Conservation (phyloP, 2,113 vertebrate genomes). For the Sylvilagus bachmani region DNA sequence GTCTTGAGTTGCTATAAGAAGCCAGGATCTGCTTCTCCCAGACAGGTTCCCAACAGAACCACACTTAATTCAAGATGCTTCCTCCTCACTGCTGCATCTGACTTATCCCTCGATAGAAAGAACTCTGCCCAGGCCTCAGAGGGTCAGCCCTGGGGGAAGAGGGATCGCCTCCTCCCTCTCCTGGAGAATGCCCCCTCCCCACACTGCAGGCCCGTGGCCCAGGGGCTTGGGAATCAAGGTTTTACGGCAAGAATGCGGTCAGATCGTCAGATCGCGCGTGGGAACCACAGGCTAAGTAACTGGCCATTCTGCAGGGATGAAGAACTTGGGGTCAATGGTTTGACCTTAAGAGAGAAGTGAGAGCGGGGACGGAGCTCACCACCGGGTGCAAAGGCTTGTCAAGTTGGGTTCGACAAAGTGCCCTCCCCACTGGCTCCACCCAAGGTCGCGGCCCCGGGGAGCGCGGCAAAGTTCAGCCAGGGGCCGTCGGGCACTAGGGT, state of each 20-base stretch:
- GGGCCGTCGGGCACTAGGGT: neutral
- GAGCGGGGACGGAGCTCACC: neutral
- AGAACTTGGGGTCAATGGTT: conserved; percentile 37
- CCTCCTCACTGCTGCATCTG: neutral
- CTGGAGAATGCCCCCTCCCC: neutral
- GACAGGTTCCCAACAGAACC: neutral
- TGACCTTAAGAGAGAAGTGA: conserved; percentile 48
- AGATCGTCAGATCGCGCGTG: neutral
- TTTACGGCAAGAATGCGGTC: neutral
- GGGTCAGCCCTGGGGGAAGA: neutral
- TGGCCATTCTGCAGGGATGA: neutral
- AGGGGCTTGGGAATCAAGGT: neutral
- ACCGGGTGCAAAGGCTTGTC: neutral
- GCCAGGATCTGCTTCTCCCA: neutral
- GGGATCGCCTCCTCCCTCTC: neutral
- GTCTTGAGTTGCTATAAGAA: neutral
- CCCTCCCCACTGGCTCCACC: neutral
- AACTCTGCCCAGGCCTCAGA: neutral
- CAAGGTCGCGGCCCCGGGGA: conserved; percentile 33
- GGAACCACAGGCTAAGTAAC: neutral
- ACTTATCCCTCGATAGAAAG: neutral
- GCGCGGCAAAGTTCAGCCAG: conserved; percentile 65
- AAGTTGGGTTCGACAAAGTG: neutral
- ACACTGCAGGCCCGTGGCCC: neutral
- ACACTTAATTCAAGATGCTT: conserved; percentile 1